Conservation (phyloP, 2,797 vertebrate species). For the Apogon hyalosoma region DNA sequence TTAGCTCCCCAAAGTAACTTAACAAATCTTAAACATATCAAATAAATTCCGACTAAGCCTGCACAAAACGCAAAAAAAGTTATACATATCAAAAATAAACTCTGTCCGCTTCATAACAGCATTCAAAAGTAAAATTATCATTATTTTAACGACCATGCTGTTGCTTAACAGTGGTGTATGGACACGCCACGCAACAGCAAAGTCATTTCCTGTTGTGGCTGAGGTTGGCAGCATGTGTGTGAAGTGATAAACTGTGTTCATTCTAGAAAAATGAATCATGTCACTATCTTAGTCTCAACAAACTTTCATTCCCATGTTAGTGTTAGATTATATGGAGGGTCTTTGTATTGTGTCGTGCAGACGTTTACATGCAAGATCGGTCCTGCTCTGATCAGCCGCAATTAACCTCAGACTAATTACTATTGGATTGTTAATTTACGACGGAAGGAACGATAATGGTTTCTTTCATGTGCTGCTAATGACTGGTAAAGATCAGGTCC, state of each 20-base stretch:
- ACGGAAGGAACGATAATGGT: not conserved
- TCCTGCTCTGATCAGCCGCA: not conserved
- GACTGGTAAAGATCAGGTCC: not conserved
- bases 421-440: slow-evolving; percentile 9
- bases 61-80: no score
- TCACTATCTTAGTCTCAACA: no score
- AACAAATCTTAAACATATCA: no score
- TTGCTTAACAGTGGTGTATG: slow-evolving; percentile 3
- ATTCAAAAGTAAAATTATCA: no score
- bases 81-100: no score
- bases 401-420: slow-evolving; percentile 1
- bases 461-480: slow-evolving; percentile 16
- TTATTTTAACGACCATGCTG: no score
- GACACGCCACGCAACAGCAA: slow-evolving; percentile 25
- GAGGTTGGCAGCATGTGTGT: slow-evolving; percentile 1
- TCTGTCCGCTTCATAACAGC: no score
- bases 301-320: not conserved
- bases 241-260: not conserved
- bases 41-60: no score
- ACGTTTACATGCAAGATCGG: slow-evolving; percentile 4
- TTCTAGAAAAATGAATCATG: no score
- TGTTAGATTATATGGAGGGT: slow-evolving; percentile 4
- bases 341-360: slow-evolving; percentile 1
- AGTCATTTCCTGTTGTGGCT: slow-evolving; percentile 35
- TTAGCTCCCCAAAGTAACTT: no score